Conservation (phyloP, 2,113 vertebrate genomes). For the Steatornis caripensis region DNA sequence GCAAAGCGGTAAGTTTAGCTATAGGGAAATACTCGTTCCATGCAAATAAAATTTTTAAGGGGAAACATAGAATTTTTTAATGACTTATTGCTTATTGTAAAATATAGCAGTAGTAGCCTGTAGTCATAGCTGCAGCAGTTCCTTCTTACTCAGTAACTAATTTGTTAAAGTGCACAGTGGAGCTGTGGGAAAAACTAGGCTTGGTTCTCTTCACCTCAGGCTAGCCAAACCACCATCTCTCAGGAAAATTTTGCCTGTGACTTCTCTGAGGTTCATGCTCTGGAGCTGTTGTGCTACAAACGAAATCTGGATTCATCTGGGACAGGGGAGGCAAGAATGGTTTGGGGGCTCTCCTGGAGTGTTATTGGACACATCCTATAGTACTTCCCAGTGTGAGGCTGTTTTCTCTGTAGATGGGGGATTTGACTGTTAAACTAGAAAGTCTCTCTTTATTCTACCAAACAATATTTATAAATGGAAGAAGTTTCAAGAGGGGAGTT, state of each 20-base stretch:
- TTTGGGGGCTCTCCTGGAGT: not conserved
- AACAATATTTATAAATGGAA: not conserved
- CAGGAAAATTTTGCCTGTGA: not conserved
- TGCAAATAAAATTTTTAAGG: not conserved
- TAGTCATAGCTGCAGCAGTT: not conserved
- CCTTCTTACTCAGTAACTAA: not conserved
- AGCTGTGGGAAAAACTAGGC: not conserved
- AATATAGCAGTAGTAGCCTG: not conserved
- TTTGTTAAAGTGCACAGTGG: not conserved
- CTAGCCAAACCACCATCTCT: not conserved
- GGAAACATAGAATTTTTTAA: not conserved
- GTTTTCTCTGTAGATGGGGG: not conserved
- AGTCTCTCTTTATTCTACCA: not conserved
- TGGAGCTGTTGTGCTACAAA: not conserved
- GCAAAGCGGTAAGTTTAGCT: not conserved
- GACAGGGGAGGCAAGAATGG: not conserved
- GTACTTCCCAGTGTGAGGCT: not conserved
- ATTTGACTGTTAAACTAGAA: not conserved
- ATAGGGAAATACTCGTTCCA: not conserved
- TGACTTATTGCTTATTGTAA: not conserved
- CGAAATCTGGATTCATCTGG: not conserved
- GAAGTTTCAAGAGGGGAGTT: not conserved
- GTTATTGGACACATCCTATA: not conserved
- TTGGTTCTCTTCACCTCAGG: not conserved
- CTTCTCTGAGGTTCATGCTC: not conserved